Percentiles rank a stretch among this genome's conserved stretches.
Evolutionary conservation across 2,888 invertebrate species (phyloP).

Genomic region (Ennomos fuscantarius): DNA sequence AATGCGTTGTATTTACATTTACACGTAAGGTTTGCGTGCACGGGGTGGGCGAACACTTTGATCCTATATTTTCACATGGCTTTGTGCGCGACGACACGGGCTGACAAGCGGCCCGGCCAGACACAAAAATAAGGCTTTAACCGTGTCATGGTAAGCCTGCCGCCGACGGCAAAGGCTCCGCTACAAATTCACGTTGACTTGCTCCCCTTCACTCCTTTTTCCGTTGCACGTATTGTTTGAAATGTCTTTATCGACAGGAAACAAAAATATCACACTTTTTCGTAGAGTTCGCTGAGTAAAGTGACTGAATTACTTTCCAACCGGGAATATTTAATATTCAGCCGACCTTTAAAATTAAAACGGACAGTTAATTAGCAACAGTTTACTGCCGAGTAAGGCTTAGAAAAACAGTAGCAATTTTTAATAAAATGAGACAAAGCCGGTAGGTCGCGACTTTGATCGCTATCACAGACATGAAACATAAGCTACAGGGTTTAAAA

Average conservation of each 20-base stretch:
- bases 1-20: slow-evolving; percentile 62
- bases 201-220: slow-evolving; percentile 62
- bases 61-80: slow-evolving; percentile 83
- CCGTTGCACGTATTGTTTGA: slow-evolving; percentile 57
- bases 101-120: slow-evolving; percentile 82
- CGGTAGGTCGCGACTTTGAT: slow-evolving; percentile 1
- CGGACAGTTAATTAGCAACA: slow-evolving; percentile 25
- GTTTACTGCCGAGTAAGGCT: slow-evolving; percentile 20
- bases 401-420: slow-evolving; percentile 6
- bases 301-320: slow-evolving; percentile 14
- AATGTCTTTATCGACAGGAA: slow-evolving; percentile 46
- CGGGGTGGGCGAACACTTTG: slow-evolving; percentile 72
- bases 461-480: no score
- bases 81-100: slow-evolving; percentile 77
- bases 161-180: slow-evolving; percentile 82
- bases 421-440: slow-evolving; percentile 8
- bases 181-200: slow-evolving; percentile 81
- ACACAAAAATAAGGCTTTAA: slow-evolving; percentile 85
- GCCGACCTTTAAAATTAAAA: slow-evolving; percentile 19
- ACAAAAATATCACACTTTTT: slow-evolving; percentile 35
- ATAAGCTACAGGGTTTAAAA: no score
- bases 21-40: slow-evolving; percentile 64
- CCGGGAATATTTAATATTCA: slow-evolving; percentile 18
- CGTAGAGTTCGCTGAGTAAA: slow-evolving; percentile 25
- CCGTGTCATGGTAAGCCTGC: slow-evolving; percentile 84